These are phyloP conservation scores for Microcebus ravelobensis DNA, from an alignment of 2,113 vertebrate species.

Conservation along the genomic window DNA sequence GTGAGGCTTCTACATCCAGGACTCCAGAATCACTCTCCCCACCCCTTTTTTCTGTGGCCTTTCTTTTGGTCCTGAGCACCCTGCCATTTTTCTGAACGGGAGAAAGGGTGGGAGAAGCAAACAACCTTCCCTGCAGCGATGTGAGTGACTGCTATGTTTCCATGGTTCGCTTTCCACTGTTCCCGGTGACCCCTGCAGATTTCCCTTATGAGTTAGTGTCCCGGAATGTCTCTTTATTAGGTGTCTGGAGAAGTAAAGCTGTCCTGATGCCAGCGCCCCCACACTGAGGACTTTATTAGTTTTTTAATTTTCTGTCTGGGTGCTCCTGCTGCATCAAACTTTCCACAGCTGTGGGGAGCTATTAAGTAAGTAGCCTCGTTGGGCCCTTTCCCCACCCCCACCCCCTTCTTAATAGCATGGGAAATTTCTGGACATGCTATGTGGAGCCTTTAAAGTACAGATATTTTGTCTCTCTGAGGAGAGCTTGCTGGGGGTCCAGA, in stretches of 20 bases:
- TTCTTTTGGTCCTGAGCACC: neutral
- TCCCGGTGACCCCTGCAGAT: slow-evolving; percentile 84
- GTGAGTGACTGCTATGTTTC: slow-evolving; percentile 79
- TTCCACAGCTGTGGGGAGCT: slow-evolving; percentile 87
- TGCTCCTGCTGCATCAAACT: slow-evolving; percentile 87
- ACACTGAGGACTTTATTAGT: slow-evolving; percentile 90
- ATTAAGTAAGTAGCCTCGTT: slow-evolving; percentile 76
- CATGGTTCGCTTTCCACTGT: slow-evolving; percentile 85
- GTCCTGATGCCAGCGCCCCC: slow-evolving; percentile 88
- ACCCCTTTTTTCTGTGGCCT: neutral
- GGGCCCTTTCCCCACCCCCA: slow-evolving; percentile 65
- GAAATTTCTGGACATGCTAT: slow-evolving; percentile 56
- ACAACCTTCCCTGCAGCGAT: neutral
- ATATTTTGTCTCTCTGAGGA: slow-evolving; percentile 55
- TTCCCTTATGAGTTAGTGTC: slow-evolving; percentile 89
- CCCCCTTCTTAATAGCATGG: slow-evolving; percentile 54
- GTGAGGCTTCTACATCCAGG: neutral
- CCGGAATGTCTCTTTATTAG: slow-evolving; percentile 91
- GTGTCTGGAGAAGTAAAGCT: slow-evolving; percentile 87
- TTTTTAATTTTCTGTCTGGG: slow-evolving; percentile 91
- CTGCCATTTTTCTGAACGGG: slow-evolving; percentile 16
- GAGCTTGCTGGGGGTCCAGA: neutral
- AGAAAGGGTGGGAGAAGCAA: neutral
- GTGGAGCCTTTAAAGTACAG: slow-evolving; percentile 43
- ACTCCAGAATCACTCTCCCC: neutral